Base-by-base conservation (phyloP, 1,140 invertebrate genomes). In the Cataglyphis hispanica region DNA sequence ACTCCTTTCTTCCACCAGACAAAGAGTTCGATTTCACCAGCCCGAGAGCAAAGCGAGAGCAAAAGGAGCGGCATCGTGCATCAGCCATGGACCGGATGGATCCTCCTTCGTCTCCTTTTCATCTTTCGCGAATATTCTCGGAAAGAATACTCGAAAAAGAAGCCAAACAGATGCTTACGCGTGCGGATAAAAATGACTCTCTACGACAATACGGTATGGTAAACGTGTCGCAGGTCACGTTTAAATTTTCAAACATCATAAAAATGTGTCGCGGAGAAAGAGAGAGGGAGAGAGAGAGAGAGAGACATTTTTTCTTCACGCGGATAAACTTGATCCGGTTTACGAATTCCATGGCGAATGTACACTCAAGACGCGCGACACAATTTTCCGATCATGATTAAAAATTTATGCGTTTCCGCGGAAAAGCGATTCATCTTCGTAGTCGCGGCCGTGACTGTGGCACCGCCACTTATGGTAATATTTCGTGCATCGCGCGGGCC, bases 401-500 rank as follows among this genome's bases (percentile, higher is more conserved):
- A 81, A 81, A 43, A 81, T 72, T n/a, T 22, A 60, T 22, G 11
- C 64, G 25, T 31, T 22, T 11, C 34, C 8, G 66, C 53, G 80
- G 50, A 70, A 78, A 63, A 56, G 16, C 75, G 60, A 81, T 88
- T 16, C 76, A 56, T 80, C 86, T 85, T 72, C 22, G 66, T 64
- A 43, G 10, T 1, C 8, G 40, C 40, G 40, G 10, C 10, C 16
- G 19, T 19, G 19, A 16, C 69, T 46, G 8, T 19, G 53, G 56
- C 43, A 50, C 61, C 64, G 61, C 85, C 89, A 80, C 61, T 90
- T 86, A 86, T 87, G 84, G 80, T 88, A 90, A 91, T 88, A 91
- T 90, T 84, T 90, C 58, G 80, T 81, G 56, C 61, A 89, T 89
- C 86, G 67, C 46, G 46, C 27, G 61, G 56, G 37, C 83, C 83